Evolutionary conservation across 2,113 vertebrate species (phyloP), one percentile per base, ranked within the genome.

Genomic region (Nesogale talazaci): DNA sequence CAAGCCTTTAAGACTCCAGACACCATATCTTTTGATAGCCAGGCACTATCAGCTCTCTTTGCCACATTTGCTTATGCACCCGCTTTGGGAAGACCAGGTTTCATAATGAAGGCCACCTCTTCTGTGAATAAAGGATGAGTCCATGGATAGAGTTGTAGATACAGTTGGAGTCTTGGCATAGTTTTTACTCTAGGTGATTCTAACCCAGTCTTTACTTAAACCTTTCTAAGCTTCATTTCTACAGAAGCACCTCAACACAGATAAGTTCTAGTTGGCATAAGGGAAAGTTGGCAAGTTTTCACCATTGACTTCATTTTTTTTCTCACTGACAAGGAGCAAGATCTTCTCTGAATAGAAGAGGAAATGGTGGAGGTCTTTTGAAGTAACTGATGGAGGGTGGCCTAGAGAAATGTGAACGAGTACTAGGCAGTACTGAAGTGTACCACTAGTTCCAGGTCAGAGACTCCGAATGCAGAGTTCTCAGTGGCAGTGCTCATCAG

Each of bases 211-310:
- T 59, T 86, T 76, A 59, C 29, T 56, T 52, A 61, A 56, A 20
- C 42, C 42, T 70, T 83, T 86, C 76, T 65, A 89, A 70, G 46
- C 42, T 70, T 52, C 22, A 5, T 72, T 67, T 14, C 36, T 65
- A 3, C 34, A 42, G 14, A 89, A 52, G n/a, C 36, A 8, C 56
- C 70, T 31, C 65, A 69, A 1, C 72, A 42, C 69, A 88, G 72
- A 40, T 75, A 69, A 74, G 38, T 74, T 84, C 25, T 90, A 90
- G 75, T 34, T 65, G 52, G 36, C 12, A 31, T 65, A 42, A 57
- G 69, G 89, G 46, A 96, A 91, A 89, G 14, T 36, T 81, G 57
- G 78, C 59, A n/a, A 91, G 70, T 57, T 83, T 79, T 94, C 38
- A 75, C 17, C 22, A 75, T 0, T 77, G 27, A 19, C 36, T 88